A percentile compares a stretch with the other conserved stretches of the same genome.
Evolutionary conservation across 2,113 vertebrate genomes (phyloP).

Genomic region (Barbus barbus): DNA sequence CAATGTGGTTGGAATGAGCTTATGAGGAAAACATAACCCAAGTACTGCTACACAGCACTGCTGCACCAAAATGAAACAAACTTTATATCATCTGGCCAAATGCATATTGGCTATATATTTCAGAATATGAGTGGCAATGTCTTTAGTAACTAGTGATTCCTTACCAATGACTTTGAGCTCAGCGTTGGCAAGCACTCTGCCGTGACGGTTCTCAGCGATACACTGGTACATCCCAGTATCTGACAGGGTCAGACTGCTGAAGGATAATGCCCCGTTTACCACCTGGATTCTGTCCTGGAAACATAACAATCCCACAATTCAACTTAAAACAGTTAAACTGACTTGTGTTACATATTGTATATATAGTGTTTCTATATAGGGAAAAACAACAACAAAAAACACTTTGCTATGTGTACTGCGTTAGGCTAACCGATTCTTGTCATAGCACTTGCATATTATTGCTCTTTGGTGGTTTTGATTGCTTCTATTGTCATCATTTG

Average conservation of each 20-base stretch:
- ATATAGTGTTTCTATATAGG: too few relatives aligned
- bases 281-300: conserved; percentile 87
- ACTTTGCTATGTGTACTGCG: too few relatives aligned
- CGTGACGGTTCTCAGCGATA: conserved; percentile 89
- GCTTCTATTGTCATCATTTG: too few relatives aligned
- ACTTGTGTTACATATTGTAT: too few relatives aligned
- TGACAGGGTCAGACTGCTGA: conserved; percentile 80
- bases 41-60: neutral
- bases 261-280: conserved; percentile 86
- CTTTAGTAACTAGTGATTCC: conserved; percentile 30
- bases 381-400: too few relatives aligned
- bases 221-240: conserved; percentile 98
- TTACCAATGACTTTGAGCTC: conserved; percentile 91
- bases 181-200: conserved; percentile 83
- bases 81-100: too few relatives aligned
- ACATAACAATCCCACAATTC: conserved; percentile 31
- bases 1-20: neutral
- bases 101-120: too few relatives aligned
- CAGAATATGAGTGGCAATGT: too few relatives aligned
- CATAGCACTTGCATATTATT: too few relatives aligned
- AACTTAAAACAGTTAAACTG: neutral
- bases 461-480: too few relatives aligned
- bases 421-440: too few relatives aligned
- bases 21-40: neutral
- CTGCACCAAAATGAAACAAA: neutral